Base-by-base conservation (phyloP, 2,888 invertebrate species). In the Caenorhabditis sulstoni region DNA sequence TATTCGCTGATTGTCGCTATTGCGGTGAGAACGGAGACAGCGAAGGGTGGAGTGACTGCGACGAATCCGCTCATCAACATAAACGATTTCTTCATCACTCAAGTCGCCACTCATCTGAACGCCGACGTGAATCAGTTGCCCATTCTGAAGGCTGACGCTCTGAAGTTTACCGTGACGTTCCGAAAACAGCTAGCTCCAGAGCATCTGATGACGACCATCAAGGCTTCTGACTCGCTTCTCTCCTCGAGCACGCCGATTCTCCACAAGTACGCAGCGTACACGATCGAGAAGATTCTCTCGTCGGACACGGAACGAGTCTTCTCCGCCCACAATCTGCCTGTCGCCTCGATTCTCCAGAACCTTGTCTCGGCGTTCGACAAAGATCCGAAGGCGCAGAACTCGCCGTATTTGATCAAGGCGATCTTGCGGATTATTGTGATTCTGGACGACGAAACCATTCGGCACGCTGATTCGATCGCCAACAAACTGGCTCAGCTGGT, bases 401-500 rank as follows among this genome's bases (percentile, higher is more conserved):
- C 98, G 91, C 97, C 98, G 91, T 98, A 99, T 90, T 94, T 95
- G 8, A 99, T 99, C 96, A 97, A 96, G 93, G 94, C 94, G 93
- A 90, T 88, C 37, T 86, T 90, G 80, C 77, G 90, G 22, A 74
- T 81, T 20, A 81, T 90, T 66, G 80, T 76, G 61, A 74, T 88
- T 53, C 74, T 88, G 18, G 87, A 89, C 47, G 78, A 83, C n/a
- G 74, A 81, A n/a, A 82, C 83, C 8, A 83, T 84, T 20, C 75
- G 81, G n/a, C 81, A 81, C 37, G 86, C 82, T 5, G 84, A 82
- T 47, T 78, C 81, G 41, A 86, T 88, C 57, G 85, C 88, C 14
- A 70, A 57, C 8, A 80, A 79, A 14, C 66, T 89, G 37, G 84
- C 81, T 0, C 59, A 73, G 29, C 74, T 89, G 57, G 84, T 89